Evolutionary conservation across 1,140 invertebrate species (phyloP), one percentile per base, ranked within the genome.

Genomic region (Tetramorium simillimum): DNA sequence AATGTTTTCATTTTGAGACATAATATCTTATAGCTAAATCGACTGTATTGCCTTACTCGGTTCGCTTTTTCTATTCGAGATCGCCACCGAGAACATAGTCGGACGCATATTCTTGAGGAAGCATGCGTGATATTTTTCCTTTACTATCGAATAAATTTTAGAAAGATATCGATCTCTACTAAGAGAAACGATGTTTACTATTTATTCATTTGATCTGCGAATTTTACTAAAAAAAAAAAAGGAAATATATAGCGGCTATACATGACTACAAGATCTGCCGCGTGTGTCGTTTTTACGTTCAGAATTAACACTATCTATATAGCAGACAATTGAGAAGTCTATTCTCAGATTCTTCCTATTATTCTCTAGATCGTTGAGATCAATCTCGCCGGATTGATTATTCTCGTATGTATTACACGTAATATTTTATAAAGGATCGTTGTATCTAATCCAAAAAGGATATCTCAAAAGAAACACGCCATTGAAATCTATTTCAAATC

Each of bases 71-170:
- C 33, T 37, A 56, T 9, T 33, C 51, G 24, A 33, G 12, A 60
- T n/a, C 56, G 69, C 80, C 80, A 84, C 80, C 80, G 69, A 84
- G 53, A 62, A 56, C 80, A 75, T 49, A 46, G 18, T 58, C 33
- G 37, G 40, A 73, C 6, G 33, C 63, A 24, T 33, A 33, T 80
- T 28, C 28, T 62, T 46, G 53, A 56, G 69, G 18, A 73, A 73
- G 63, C 77, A 46, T 84, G 28, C 40, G 28, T 62, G 67, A 40
- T 33, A 60, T 75, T 37, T 84, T n/a, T n/a, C 70, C 33, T 9
- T 18, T 16, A 12, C 65, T 82, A 60, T 70, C 14, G 21, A 46
- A 60, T 62, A 60, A 84, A 16, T 33, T 73, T 84, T 24, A 37
- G 43, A 75, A 84, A 84, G 12, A 56, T 67, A 49, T 75, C 28